These are phyloP conservation scores for Athripsodes cinereus DNA, from an alignment of 2,888 invertebrate genomes.

Conservation along the genomic window DNA sequence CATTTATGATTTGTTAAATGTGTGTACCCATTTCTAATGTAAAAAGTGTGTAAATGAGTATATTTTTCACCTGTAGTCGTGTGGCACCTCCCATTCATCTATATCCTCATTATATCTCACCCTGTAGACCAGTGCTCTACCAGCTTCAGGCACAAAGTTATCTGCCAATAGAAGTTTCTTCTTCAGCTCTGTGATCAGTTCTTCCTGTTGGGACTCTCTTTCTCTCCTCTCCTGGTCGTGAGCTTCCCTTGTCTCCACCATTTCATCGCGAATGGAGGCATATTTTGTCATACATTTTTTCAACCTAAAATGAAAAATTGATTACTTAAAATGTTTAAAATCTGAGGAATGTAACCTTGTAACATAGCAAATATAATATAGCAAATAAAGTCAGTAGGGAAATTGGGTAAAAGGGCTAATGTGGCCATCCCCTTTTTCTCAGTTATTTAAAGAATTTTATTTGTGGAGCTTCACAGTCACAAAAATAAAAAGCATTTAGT, in stretches of 20 bases:
- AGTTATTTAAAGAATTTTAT: too few relatives aligned
- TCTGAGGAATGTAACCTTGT: too few relatives aligned
- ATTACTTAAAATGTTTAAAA: too few relatives aligned
- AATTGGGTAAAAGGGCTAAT: too few relatives aligned
- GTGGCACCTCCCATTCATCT: conserved; percentile 38
- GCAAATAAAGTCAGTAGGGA: too few relatives aligned
- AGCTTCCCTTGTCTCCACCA: conserved; percentile 60
- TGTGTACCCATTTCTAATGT: too few relatives aligned
- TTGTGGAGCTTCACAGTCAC: too few relatives aligned
- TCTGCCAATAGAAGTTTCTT: conserved; percentile 83
- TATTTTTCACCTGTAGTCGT: conserved; percentile 27
- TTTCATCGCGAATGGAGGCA: conserved; percentile 51
- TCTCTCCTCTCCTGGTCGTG: conserved; percentile 90
- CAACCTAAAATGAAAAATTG: conserved; percentile 50
- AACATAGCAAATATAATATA: too few relatives aligned
- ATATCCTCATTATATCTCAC: conserved; percentile 39
- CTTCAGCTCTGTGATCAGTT: conserved; percentile 84
- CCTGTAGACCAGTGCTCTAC: conserved; percentile 35
- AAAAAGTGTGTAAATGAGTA: too few relatives aligned
- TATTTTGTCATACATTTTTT: conserved; percentile 86
- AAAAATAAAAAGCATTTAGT: too few relatives aligned
- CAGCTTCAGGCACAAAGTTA: conserved; percentile 73
- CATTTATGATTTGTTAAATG: too few relatives aligned
- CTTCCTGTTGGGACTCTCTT: conserved; percentile 84
- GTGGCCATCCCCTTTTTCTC: too few relatives aligned